Conservation (phyloP, 2,888 invertebrate genomes). For the Calameuta idolon region DNA sequence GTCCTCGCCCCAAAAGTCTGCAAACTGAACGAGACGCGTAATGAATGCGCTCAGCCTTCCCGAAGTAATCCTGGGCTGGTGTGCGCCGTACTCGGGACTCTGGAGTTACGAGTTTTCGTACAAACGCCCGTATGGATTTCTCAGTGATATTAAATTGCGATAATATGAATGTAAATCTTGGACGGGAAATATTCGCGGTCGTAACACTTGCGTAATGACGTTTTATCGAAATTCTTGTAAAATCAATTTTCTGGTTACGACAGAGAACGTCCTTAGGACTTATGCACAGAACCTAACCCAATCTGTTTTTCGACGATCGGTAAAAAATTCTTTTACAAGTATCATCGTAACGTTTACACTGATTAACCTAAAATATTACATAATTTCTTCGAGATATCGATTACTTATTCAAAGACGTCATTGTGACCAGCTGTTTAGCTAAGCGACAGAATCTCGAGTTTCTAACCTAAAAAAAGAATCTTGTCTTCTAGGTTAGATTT, state of each 20-base stretch:
- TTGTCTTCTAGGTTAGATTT: not conserved
- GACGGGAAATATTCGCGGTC: not conserved
- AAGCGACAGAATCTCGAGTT: not conserved
- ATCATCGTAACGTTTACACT: not conserved
- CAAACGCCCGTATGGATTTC: not conserved
- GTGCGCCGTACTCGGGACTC: not conserved
- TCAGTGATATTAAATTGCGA: not conserved
- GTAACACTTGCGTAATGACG: not conserved
- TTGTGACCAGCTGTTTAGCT: not conserved
- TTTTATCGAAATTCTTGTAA: not conserved
- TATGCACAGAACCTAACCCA: not conserved
- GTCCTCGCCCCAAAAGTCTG: conserved; percentile 41
- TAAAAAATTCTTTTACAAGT: too few relatives aligned
- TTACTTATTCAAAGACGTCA: not conserved
- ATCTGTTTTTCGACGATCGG: not conserved
- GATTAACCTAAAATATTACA: not conserved
- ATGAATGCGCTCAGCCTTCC: conserved; percentile 52
- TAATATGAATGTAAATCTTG: not conserved
- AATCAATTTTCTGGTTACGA: not conserved
- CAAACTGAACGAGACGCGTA: conserved; percentile 48
- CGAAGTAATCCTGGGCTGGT: conserved; percentile 44
- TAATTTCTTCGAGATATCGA: not conserved
- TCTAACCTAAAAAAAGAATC: not conserved
- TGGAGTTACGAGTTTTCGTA: not conserved
- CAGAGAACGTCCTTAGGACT: not conserved